Percentiles rank a stretch among this genome's conserved stretches.
These are phyloP conservation scores for Danio choprae DNA, from an alignment of 2,797 vertebrate genomes.

Conservation along the genomic window DNA sequence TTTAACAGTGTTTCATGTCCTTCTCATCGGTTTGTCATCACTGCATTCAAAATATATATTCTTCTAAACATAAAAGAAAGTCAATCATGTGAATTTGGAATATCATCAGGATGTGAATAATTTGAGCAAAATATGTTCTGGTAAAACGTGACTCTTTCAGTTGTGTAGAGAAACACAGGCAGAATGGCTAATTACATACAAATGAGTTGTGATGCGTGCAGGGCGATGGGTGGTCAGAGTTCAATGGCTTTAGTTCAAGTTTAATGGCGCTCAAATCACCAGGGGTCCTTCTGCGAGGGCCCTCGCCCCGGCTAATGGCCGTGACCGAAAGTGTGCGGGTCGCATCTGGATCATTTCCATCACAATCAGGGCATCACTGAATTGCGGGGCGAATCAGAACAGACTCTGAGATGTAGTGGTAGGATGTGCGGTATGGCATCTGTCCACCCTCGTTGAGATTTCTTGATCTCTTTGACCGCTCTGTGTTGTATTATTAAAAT, in stretches of 20 bases:
- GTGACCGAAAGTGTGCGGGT: constrained; percentile 43
- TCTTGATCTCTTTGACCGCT: constrained; percentile 54
- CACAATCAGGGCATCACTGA: constrained; percentile 51
- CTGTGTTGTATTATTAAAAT: constrained; percentile 60
- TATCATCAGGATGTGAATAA: no score
- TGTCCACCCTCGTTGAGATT: constrained; percentile 50
- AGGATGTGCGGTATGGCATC: constrained; percentile 33
- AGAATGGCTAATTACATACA: constrained; percentile 47
- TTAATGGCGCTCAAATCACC: constrained; percentile 50
- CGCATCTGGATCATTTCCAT: constrained; percentile 61
- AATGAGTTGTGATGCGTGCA: constrained; percentile 41
- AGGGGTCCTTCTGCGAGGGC: constrained; percentile 32
- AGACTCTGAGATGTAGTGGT: not conserved
- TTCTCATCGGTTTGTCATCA: no score
- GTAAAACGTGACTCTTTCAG: no score
- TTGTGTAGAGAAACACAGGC: constrained; percentile 2
- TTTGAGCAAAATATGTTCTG: no score
- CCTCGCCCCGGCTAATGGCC: constrained; percentile 47
- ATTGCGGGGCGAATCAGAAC: constrained; percentile 5
- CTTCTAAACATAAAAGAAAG: no score
- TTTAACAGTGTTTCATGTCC: no score
- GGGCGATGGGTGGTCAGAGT: constrained; percentile 46
- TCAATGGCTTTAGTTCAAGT: constrained; percentile 40
- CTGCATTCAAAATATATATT: no score
- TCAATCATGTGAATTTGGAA: no score